Conservation (phyloP, 2,888 invertebrate species). For the Thereva unica region DNA sequence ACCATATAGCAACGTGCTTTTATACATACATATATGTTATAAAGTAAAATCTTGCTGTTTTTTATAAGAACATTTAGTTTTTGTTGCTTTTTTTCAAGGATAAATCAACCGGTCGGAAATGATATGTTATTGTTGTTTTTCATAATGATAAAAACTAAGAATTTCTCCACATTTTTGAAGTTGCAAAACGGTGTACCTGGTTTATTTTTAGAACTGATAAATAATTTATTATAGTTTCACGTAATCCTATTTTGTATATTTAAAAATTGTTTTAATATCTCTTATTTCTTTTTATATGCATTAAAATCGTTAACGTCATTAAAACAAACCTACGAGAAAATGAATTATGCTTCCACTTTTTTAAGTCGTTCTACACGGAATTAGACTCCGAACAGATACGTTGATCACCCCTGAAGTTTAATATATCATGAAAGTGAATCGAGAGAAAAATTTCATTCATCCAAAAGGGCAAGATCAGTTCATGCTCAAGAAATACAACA, state of each 20-base stretch:
- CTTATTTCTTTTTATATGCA: background rate
- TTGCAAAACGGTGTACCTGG: too few species aligned
- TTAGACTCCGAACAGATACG: background rate
- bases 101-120: too few species aligned
- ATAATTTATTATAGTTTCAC: too few species aligned
- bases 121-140: too few species aligned
- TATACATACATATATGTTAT: background rate
- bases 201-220: too few species aligned
- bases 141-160: too few species aligned
- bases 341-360: too few species aligned
- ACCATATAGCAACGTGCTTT: constrained; percentile 6
- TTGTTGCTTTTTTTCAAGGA: constrained; percentile 22
- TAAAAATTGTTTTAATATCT: too few species aligned
- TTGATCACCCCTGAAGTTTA: constrained; percentile 11
- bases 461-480: constrained; percentile 9
- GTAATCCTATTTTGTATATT: too few species aligned
- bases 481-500: constrained; percentile 4
- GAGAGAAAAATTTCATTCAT: constrained; percentile 21
- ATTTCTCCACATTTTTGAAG: too few species aligned
- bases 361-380: too few species aligned
- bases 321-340: background rate
- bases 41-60: constrained; percentile 9
- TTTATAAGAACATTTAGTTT: background rate
- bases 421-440: background rate
- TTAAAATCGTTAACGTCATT: background rate